Base-by-base conservation (phyloP, 1,140 invertebrate genomes). In the Drosophila miranda region DNA sequence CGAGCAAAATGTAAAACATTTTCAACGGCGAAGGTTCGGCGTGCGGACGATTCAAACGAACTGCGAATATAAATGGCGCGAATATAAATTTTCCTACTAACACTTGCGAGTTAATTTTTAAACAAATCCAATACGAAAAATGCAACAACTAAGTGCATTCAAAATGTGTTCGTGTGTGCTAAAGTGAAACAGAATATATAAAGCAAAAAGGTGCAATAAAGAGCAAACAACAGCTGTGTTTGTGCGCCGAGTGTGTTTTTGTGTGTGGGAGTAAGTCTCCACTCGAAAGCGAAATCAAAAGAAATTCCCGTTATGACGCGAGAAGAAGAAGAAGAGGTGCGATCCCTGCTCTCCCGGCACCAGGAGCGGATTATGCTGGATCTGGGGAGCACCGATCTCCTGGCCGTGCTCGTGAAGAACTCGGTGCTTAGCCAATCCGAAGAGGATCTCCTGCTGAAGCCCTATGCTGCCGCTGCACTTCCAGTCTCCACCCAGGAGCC, bases 261-360 rank as follows among this genome's bases (percentile, higher is more conserved):
- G 51, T 48, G 38, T 68, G 11, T 68, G 63, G 45, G 14, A 59
- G 51, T 51, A 83, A 71, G 42, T 38, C 62, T 46, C 62, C 23
- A 46, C 45, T 34, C 54, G 55, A 14, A 16, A 69, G 46, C 63
- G 64, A 64, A 46, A 43, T 26, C 62, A 68, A 38, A 63, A 38
- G 58, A 62, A 69, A 42, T 48, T 61, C 53, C 52, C 58, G 86
- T 73, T 71, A 90, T 90, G 89, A 82, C 89, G 51, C 89, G 71
- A 46, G 89, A 89, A 72, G 90, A 91, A 68, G 90, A 91, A 58
- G 90, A 91, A 58, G 90, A 91, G 69, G 90, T 91, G 60, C 90
- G 90, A 44, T 83, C 84, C 6, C 53, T 91, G 57, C 74, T 91
- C 42, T 78, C 75, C 49, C 86, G 90, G 8, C 90, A 91, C 56